phyloP scores from a whole-genome alignment of 1,140 invertebrate species.

The Augochlora pura region DNA sequence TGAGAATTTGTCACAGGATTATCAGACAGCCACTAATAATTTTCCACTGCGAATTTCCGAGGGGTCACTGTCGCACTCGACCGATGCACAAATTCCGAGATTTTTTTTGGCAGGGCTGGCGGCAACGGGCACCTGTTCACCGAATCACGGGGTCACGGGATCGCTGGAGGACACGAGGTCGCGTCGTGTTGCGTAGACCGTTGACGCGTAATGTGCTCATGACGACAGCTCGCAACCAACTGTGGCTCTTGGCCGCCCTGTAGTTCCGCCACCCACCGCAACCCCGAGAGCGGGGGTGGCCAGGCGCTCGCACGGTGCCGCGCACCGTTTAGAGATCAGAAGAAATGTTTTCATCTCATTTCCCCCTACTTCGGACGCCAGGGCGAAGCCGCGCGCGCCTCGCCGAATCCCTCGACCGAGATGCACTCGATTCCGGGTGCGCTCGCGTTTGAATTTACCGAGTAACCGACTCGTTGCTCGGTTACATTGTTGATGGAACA shows the following conservation, averaged over 20 bases:
- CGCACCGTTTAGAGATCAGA: slow-evolving; percentile 37
- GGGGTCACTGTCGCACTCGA: not conserved
- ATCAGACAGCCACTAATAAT: no score
- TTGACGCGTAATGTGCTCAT: slow-evolving; percentile 60
- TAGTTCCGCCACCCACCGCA: slow-evolving; percentile 69
- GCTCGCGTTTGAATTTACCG: no score
- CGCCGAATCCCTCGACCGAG: not conserved
- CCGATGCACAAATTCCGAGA: slow-evolving; percentile 8
- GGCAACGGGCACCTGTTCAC: slow-evolving; percentile 4
- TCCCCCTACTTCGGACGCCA: not conserved
- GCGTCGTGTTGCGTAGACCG: slow-evolving; percentile 42
- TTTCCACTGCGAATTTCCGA: no score
- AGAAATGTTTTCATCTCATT: slow-evolving; percentile 23
- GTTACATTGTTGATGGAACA: no score
- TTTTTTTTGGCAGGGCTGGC: no score
- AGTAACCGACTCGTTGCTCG: no score
- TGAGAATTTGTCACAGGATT: no score
- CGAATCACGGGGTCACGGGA: slow-evolving; percentile 9
- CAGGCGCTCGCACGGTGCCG: slow-evolving; percentile 48
- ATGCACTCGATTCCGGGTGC: not conserved
- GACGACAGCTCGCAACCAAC: slow-evolving; percentile 74
- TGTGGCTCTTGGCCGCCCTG: slow-evolving; percentile 69
- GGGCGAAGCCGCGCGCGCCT: no score
- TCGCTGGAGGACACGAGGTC: slow-evolving; percentile 40
- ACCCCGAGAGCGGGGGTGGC: slow-evolving; percentile 32